These are phyloP conservation scores for Nylanderia fulva DNA, from an alignment of 1,140 invertebrate species.

Conservation along the genomic window DNA sequence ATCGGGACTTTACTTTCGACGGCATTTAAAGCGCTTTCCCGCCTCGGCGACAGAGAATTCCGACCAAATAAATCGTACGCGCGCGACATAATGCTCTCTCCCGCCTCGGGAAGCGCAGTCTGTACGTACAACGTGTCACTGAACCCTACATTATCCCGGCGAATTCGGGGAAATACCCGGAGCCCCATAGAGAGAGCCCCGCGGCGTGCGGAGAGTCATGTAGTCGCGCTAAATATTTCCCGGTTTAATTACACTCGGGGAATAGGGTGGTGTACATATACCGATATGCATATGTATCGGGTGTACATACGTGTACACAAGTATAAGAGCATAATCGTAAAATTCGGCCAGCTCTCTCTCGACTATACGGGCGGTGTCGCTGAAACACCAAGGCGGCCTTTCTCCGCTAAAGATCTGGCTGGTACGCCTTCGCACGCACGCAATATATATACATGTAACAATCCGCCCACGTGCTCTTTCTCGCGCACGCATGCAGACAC, in stretches of 20 bases:
- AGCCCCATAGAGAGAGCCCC: background rate
- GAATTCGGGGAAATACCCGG: slow-evolving; percentile 41
- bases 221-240: slow-evolving; percentile 57
- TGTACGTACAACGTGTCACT: slow-evolving; percentile 30
- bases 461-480: slow-evolving; percentile 26
- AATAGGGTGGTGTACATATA: no score
- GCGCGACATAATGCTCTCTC: background rate
- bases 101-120: slow-evolving; percentile 24
- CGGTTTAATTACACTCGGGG: slow-evolving; percentile 49
- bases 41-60: slow-evolving; percentile 43
- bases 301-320: background rate
- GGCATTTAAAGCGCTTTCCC: slow-evolving; percentile 25
- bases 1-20: slow-evolving; percentile 8
- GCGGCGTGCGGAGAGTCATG: background rate
- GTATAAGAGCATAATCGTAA: slow-evolving; percentile 61
- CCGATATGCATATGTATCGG: slow-evolving; percentile 1
- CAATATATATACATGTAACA: background rate
- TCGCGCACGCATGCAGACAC: slow-evolving; percentile 13
- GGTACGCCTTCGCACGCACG: slow-evolving; percentile 46
- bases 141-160: slow-evolving; percentile 32
- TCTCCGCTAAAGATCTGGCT: slow-evolving; percentile 55
- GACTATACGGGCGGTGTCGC: slow-evolving; percentile 32
- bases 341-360: slow-evolving; percentile 52
- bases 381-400: slow-evolving; percentile 45
- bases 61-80: slow-evolving; percentile 15